Evolutionary conservation across 1,140 invertebrate species (phyloP).

Genomic region (Diorhabda sublineata): DNA sequence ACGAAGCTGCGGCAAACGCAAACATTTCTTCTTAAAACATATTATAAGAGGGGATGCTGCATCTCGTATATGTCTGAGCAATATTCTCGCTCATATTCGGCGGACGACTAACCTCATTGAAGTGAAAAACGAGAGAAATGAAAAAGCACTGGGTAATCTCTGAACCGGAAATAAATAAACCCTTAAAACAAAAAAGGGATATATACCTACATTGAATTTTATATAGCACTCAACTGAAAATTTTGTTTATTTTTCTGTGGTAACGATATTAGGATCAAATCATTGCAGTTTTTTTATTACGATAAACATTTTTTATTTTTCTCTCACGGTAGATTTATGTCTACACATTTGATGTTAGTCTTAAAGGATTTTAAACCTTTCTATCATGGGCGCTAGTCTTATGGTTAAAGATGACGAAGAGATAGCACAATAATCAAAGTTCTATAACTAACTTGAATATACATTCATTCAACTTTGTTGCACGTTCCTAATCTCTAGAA

Average conservation of each 20-base stretch:
- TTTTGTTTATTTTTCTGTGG: background rate
- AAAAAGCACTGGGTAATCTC: background rate
- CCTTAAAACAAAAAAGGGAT: background rate
- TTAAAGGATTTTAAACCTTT: too few relatives aligned
- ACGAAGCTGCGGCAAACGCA: conserved; percentile 4
- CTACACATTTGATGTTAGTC: too few relatives aligned
- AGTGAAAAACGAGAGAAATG: background rate
- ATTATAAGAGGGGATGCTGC: too few relatives aligned
- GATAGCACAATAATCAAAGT: too few relatives aligned
- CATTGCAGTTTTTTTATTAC: background rate
- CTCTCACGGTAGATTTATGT: too few relatives aligned
- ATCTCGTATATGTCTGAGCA: too few relatives aligned
- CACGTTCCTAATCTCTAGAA: too few relatives aligned
- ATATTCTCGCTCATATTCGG: background rate
- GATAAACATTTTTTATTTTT: too few relatives aligned
- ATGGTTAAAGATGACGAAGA: too few relatives aligned
- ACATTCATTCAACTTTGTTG: too few relatives aligned
- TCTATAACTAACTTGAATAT: too few relatives aligned
- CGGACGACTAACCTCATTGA: background rate
- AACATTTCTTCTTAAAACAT: conserved; percentile 5
- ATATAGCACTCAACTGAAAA: background rate
- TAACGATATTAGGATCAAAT: background rate
- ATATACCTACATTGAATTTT: background rate
- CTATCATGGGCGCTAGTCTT: too few relatives aligned
- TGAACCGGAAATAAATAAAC: background rate